Evolutionary conservation across 2,888 invertebrate species (phyloP).

Genomic region (Plebejus melissa): DNA sequence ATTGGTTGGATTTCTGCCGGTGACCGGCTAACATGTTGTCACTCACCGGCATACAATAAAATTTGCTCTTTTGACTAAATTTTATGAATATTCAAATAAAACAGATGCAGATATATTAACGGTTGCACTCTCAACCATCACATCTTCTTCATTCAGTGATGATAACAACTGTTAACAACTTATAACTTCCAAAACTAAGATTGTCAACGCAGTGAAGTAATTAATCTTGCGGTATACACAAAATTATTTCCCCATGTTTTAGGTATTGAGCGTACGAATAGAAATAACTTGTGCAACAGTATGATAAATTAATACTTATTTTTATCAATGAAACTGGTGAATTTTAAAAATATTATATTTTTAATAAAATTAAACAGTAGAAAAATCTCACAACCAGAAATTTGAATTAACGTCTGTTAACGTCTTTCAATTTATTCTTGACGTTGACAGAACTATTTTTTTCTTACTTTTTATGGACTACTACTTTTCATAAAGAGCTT

Average conservation of each 20-base stretch:
- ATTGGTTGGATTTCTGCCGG: constrained; percentile 52
- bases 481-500: neutral
- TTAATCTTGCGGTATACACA: neutral
- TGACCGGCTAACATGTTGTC: constrained; percentile 43
- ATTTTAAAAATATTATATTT: neutral
- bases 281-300: neutral
- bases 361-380: no score
- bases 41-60: constrained; percentile 30
- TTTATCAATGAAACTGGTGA: neutral
- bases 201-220: neutral
- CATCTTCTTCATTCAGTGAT: neutral
- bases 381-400: neutral
- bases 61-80: neutral
- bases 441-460: neutral
- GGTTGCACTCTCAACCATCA: neutral
- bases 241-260: neutral
- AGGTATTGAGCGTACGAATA: neutral
- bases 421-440: neutral
- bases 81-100: neutral
- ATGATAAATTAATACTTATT: neutral
- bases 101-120: neutral
- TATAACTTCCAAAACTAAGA: neutral
- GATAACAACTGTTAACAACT: neutral
- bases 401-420: neutral
- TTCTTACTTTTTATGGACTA: neutral